Evolutionary conservation across 1,140 invertebrate genomes (phyloP), one percentile per base, ranked within the genome.

Genomic region (Wasmannia auropunctata): DNA sequence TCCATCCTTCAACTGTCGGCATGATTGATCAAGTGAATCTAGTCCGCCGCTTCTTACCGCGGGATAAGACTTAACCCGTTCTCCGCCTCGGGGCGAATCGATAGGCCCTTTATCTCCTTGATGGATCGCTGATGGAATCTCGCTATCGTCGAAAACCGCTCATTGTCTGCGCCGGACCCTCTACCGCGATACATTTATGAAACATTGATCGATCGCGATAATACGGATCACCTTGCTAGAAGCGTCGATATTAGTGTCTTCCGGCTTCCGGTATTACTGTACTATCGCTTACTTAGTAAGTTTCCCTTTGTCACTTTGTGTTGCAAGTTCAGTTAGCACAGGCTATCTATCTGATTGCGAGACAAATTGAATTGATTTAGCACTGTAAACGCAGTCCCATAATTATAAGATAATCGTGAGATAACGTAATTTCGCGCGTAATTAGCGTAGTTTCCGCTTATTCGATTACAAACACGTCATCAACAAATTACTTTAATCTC

Each of bases 11-110:
- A 87, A 49, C 89, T 85, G 89, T 91, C 89, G 84, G 87, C 81
- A 91, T 91, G 90, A 91, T 91, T 88, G 90, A 91, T 91, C 90
- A 91, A 91, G 89, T 84, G 90, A 91, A 91, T 91, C 84, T 80
- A 91, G 88, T 86, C 40, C 83, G 88, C 49, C 77, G 86, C 72
- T 90, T 90, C 86, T 88, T 90, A 77, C 88, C 76, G 19, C 77
- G n/a, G 86, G 62, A 88, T 86, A 88, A 90, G 86, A 76, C 83
- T 88, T 86, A 90, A 91, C 88, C 89, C 90, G 89, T 90, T 88
- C 88, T 76, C 62, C 76, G 63, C 84, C 62, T 51, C 40, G 60
- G 43, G 84, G 72, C 86, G 51, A 88, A 90, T 90, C 90, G 89
- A 91, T 90, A 79, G 76, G 62, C 70, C 89, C 90, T 90, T 90